These are phyloP conservation scores for Platycheirus rosarum DNA, from an alignment of 2,888 invertebrate genomes.

Conservation along the genomic window DNA sequence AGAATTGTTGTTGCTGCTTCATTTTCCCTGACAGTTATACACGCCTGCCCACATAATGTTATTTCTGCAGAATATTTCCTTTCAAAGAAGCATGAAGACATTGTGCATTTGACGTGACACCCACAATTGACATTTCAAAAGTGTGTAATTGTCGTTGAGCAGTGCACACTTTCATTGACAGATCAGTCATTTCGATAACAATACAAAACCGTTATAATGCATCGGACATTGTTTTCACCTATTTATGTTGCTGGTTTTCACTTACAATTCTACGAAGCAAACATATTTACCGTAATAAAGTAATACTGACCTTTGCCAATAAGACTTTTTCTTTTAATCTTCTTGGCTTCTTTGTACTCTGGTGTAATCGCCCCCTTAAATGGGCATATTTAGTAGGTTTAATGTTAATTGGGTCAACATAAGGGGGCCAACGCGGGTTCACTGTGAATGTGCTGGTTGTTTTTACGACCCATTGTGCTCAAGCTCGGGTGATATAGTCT, in stretches of 20 bases:
- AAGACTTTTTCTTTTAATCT: slow-evolving; percentile 24
- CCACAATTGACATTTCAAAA: slow-evolving; percentile 61
- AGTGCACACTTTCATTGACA: slow-evolving; percentile 48
- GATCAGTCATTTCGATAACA: slow-evolving; percentile 32
- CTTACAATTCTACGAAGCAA: background rate
- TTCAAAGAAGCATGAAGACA: slow-evolving; percentile 45
- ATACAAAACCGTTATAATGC: background rate
- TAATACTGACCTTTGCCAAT: slow-evolving; percentile 69
- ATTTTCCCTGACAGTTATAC: too few relatives aligned
- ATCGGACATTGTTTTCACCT: slow-evolving; percentile 14
- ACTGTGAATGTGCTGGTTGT: slow-evolving; percentile 36
- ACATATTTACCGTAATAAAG: slow-evolving; percentile 43
- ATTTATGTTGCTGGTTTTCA: background rate
- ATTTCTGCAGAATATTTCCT: slow-evolving; percentile 41
- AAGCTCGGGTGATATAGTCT: slow-evolving; percentile 8
- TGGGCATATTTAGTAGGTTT: slow-evolving; percentile 68
- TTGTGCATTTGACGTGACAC: slow-evolving; percentile 34
- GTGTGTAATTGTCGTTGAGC: slow-evolving; percentile 1
- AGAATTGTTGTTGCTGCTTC: slow-evolving; percentile 5
- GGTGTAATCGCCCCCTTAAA: slow-evolving; percentile 52
- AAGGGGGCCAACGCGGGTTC: slow-evolving; percentile 63
- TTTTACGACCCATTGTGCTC: slow-evolving; percentile 69
- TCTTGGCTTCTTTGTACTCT: slow-evolving; percentile 22
- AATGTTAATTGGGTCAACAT: slow-evolving; percentile 69
- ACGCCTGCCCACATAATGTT: slow-evolving; percentile 47